phyloP scores from a whole-genome alignment of 2,888 invertebrate species.

The Gandaritis pyraliata region DNA sequence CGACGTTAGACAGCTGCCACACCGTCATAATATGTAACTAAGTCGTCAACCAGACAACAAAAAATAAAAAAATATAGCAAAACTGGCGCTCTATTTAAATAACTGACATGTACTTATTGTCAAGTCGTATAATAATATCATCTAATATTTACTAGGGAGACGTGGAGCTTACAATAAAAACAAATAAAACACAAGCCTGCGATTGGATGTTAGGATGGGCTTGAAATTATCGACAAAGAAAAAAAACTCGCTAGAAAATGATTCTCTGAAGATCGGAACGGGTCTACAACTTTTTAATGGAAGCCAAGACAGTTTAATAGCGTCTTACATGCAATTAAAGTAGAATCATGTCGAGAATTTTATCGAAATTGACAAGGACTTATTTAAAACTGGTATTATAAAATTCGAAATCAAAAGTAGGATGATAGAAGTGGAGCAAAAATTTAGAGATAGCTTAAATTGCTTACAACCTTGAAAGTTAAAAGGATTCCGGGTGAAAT shows the following conservation, averaged over 20 bases:
- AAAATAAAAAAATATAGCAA: conserved; percentile 48
- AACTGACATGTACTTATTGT: conserved; percentile 38
- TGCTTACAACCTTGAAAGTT: conserved; percentile 30
- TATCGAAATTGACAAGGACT: conserved; percentile 24
- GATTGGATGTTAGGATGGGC: conserved; percentile 47
- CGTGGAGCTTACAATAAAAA: conserved; percentile 30
- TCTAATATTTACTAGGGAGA: conserved; percentile 40
- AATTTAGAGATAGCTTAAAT: conserved; percentile 22
- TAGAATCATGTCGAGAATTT: conserved; percentile 23
- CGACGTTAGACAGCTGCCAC: conserved; percentile 32
- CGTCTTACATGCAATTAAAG: conserved; percentile 31
- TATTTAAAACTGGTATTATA: conserved; percentile 14
- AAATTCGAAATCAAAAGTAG: conserved; percentile 16
- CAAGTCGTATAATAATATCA: conserved; percentile 42
- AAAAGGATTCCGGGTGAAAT: conserved; percentile 38
- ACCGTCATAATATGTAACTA: conserved; percentile 30
- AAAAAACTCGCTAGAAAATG: conserved; percentile 50
- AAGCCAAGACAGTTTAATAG: conserved; percentile 32
- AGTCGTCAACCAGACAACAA: conserved; percentile 42
- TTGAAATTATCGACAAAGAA: conserved; percentile 52
- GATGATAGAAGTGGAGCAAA: conserved; percentile 8
- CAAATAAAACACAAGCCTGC: conserved; percentile 38
- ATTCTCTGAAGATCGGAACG: conserved; percentile 44
- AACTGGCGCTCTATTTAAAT: conserved; percentile 43
- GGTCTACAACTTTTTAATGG: conserved; percentile 40